Evolutionary conservation across 2,113 vertebrate genomes (phyloP), one percentile per base, ranked within the genome.

Genomic region (Stegostoma tigrinum): DNA sequence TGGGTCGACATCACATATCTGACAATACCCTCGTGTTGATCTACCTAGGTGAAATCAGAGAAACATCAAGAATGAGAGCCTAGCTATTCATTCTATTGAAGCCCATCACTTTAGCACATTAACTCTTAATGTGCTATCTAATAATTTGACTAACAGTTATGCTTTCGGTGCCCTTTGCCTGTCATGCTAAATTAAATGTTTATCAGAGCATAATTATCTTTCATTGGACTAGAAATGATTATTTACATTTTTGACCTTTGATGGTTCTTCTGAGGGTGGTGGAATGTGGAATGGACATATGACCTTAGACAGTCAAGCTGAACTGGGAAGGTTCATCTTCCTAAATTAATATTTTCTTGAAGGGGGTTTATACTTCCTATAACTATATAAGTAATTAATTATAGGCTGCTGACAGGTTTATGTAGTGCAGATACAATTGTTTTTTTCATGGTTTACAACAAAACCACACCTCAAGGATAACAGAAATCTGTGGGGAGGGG

Each of bases 291-390:
- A 48, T 45, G 85, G 24, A 87, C 45, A 48, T 3, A 14, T 87
- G 85, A 52, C 85, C 85, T 24, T 5, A 42, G 45, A 27, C 19
- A 52, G 24, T 48, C 85, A 52, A 52, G 24, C 45, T 87, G 48
- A 87, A 45, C 42, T 27, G 85, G 42, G 42, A 87, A 48, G 48
- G 10, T 48, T 87, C 85, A 87, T 52, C 24, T 87, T 52, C 45
- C 85, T 52, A 87, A 87, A 87, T 87, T 87, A 45, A 87, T 87
- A 87, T 87, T 87, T 87, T 87, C 85, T 87, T 52, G 85, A 52
- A 24, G 45, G 55, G 85, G 85, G 42, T 52, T 87, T 87, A n/a
- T 45, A 45, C 21, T 87, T 87, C 48, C 45, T 52, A 87, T 87
- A 87, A 87, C 85, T 87, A 30, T 23, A 87, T 45, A 87, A 87